Evolutionary conservation across 37 sponge, comb jelly and placozoan genomes (phyloP), one percentile per base, ranked within the genome.

Genomic region (Axinella damicornis): DNA sequence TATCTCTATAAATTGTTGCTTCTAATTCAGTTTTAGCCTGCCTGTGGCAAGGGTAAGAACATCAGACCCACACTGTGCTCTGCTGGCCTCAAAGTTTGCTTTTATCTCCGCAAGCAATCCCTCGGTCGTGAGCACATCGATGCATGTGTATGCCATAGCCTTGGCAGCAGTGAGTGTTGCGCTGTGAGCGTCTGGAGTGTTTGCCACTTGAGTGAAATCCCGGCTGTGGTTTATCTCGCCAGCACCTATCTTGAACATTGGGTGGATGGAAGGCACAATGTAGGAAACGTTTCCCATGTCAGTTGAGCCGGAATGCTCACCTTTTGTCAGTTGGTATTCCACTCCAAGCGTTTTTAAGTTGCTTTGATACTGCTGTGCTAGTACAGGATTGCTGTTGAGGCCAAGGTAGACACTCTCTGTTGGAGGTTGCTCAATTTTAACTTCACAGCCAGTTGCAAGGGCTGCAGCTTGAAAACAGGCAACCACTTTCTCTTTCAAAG

Each of bases 241-340:
- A 52, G 72, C 19, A 0, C 88, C 88, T 36, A 96, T 94, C 55
- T 57, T 37, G 65, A 85, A 96, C 77, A 76, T 81, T 36, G 95
- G 92, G 55, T 96, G 97, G 33, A 96, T 94, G 30, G 90, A 86
- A 28, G 97, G 97, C 22, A 94, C 94, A 39, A 77, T 66, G 38
- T 93, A 72, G 0, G 96, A 96, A 36, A 95, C 91, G 78, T 95
- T 93, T n/a, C 97, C 95, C 97, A 96, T 96, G 77, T 96, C 97
- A 30, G 97, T 96, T 21, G 97, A 96, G 0, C 69, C 95, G 32
- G 77, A 36, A 25, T n/a, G 28, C 1, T 65, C 72, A 18, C 32
- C 64, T 5, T 52, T 53, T 5, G 58, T 31, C 11, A 33, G 68
- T 5, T 69, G 19, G 6, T 73, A 30, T 15, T 65, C 41, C 34